Percentiles rank a stretch among this genome's conserved stretches.
Evolutionary conservation across 2,113 vertebrate genomes (phyloP).

Genomic region (Pomatorhinus ruficollis): DNA sequence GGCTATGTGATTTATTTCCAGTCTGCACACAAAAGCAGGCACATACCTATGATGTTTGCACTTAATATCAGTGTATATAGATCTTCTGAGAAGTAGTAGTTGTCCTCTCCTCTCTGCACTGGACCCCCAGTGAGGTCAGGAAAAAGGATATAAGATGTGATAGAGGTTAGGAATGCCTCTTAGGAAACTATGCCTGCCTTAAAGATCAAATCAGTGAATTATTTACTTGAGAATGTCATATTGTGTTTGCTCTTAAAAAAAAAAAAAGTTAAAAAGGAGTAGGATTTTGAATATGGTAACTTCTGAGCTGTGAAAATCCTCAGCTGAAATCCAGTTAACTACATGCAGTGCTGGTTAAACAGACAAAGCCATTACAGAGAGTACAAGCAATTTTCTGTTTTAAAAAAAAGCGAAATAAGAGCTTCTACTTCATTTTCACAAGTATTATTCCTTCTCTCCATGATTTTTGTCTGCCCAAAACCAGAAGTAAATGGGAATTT

Average conservation of each 20-base stretch:
- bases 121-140: not conserved
- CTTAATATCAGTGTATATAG: not conserved
- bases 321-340: not conserved
- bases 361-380: not conserved
- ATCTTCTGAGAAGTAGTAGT: not conserved
- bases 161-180: not conserved
- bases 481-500: not conserved
- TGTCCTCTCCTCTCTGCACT: not conserved
- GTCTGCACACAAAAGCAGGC: not conserved
- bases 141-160: not conserved
- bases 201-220: not conserved
- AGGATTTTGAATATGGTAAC: not conserved
- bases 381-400: not conserved
- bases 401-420: not conserved
- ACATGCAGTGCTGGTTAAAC: not conserved
- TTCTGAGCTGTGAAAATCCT: constrained; percentile 3
- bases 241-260: not conserved
- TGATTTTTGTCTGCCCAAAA: constrained; percentile 6
- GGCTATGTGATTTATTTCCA: not conserved
- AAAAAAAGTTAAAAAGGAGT: not conserved
- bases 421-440: constrained; percentile 10
- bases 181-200: not conserved
- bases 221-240: not conserved
- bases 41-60: not conserved
- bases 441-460: not conserved